These are phyloP conservation scores for Anguilla marmorata DNA, from an alignment of 2,797 vertebrate genomes.

Conservation along the genomic window DNA sequence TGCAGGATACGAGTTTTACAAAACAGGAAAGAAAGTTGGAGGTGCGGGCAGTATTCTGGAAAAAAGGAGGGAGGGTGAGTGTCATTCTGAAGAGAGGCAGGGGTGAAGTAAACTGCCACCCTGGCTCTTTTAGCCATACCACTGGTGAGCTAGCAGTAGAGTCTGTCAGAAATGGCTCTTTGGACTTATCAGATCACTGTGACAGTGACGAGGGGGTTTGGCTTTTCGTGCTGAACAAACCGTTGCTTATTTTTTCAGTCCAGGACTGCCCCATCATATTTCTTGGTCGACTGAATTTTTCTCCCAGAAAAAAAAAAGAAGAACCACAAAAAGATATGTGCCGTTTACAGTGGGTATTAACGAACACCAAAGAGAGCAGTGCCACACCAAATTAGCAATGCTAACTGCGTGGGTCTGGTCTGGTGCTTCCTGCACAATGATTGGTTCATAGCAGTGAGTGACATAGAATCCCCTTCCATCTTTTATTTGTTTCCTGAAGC, in stretches of 20 bases:
- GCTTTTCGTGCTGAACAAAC: background rate
- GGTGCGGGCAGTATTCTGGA: background rate
- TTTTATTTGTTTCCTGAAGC: background rate
- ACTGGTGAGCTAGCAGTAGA: background rate
- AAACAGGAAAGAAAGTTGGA: background rate
- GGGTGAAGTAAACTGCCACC: background rate
- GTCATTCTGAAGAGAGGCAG: background rate
- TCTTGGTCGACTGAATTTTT: background rate
- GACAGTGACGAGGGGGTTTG: background rate
- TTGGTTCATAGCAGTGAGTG: background rate
- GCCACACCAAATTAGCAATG: background rate
- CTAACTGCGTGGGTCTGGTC: background rate
- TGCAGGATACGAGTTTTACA: background rate
- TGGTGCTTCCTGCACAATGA: background rate
- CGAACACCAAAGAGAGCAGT: background rate
- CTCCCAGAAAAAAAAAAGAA: background rate
- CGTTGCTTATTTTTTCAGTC: too few relatives aligned
- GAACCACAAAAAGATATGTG: background rate
- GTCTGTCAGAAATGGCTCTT: background rate
- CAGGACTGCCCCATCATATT: background rate
- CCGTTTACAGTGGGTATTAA: background rate
- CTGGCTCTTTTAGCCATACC: background rate
- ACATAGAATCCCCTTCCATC: background rate
- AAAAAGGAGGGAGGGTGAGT: background rate
- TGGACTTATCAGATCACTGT: background rate